These are phyloP conservation scores for Machaerirhynchus nigripectus DNA, from an alignment of 2,113 vertebrate genomes.

Conservation along the genomic window DNA sequence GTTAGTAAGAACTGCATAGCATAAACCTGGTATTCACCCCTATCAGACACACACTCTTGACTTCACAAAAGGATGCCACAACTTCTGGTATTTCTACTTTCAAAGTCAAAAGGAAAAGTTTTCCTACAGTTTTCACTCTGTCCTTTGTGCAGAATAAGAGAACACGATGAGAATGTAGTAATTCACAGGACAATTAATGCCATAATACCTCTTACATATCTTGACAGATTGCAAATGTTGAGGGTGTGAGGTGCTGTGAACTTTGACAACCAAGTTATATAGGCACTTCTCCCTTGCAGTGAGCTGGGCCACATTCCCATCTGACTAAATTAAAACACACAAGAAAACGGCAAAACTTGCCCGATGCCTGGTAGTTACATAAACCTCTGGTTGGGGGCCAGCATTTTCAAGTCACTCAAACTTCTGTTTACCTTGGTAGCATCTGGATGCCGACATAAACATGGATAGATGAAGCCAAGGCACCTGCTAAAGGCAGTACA, in stretches of 20 bases:
- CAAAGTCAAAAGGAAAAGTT: background rate
- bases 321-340: background rate
- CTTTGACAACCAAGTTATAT: background rate
- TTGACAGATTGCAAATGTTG: background rate
- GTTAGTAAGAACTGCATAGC: background rate
- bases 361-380: background rate
- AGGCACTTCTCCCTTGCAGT: background rate
- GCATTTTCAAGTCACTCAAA: background rate
- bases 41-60: background rate
- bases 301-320: background rate
- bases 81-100: background rate
- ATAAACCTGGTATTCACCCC: background rate
- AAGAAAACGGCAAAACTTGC: background rate
- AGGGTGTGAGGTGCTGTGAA: background rate
- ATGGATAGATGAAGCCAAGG: background rate
- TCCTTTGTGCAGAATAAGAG: background rate
- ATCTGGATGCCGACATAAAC: background rate
- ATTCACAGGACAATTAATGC: background rate
- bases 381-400: background rate
- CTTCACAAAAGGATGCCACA: background rate
- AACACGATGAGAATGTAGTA: background rate
- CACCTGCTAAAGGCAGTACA: background rate
- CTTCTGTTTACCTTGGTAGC: background rate
- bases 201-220: background rate
- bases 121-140: background rate